Evolutionary conservation across 1,140 invertebrate species (phyloP), one percentile per base, ranked within the genome.

Genomic region (Rhynchophorus ferrugineus): DNA sequence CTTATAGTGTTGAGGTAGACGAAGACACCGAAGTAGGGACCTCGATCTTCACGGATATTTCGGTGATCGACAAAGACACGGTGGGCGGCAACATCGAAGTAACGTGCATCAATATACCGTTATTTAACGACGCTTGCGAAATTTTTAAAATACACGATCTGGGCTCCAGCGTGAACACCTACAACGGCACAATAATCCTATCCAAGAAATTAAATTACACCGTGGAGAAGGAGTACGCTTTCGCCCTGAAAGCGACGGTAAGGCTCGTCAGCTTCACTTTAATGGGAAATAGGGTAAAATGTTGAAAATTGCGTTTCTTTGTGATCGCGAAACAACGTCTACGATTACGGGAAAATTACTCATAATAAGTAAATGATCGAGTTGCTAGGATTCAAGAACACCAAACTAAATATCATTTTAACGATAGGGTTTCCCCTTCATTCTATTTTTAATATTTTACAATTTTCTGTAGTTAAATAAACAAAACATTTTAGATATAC

Each of bases 21-120:
- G 90, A 94, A 73, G 85, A 93, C 67, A 80, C 85, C 1, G 66
- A 72, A 3, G 67, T 87, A 7, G 88, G 85, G 11, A 80, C 79
- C 22, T 86, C 83, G 1, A 79, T 96, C 3, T 77, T 92, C 37
- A 72, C 75, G 6, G 77, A 79, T 42, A 85, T 93, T 36, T 68
- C 76, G 37, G 82, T 90, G 9, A 79, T 78, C 61, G 90, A 93
- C 72, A 76, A 75, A 14, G 90, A 93, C 70, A 78, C 82, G 17
- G 78, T 85, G 11, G 89, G 90, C 2, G 82, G 89, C 34, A 84
- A 79, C 59, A 75, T 92, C 36, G 83, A 89, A 69, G 78, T 92
- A 2, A 78, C 77, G 37, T 93, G 90, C 61, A 69, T 77, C 38
- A 64, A 68, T 54, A 35, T 65, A 6, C 61, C 62, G 3, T 59